phyloP scores from a whole-genome alignment of 2,888 invertebrate genomes.

The Monochamus alternatus region DNA sequence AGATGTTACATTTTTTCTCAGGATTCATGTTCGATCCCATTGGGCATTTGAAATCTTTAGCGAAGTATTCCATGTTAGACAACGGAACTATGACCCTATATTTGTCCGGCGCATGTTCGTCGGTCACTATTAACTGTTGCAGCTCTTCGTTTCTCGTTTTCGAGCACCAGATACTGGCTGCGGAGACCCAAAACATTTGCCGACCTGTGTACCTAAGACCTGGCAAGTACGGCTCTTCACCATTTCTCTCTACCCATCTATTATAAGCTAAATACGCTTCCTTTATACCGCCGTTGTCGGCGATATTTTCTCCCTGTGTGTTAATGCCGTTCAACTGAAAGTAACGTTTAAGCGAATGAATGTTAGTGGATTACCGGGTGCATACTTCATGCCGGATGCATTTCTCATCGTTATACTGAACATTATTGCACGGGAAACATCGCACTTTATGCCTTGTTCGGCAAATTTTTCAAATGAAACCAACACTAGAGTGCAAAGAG shows the following conservation, averaged over 20 bases:
- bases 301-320: slow-evolving; percentile 95
- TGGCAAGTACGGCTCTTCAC: slow-evolving; percentile 64
- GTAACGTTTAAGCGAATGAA: slow-evolving; percentile 51
- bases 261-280: slow-evolving; percentile 79
- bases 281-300: slow-evolving; percentile 95
- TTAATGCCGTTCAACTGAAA: slow-evolving; percentile 89
- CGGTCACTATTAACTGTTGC: slow-evolving; percentile 65
- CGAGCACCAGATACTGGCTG: slow-evolving; percentile 77
- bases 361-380: slow-evolving; percentile 50
- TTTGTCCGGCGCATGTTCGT: slow-evolving; percentile 71
- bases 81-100: slow-evolving; percentile 77
- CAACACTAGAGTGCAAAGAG: too few species aligned
- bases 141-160: slow-evolving; percentile 67
- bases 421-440: slow-evolving; percentile 2
- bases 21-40: slow-evolving; percentile 77
- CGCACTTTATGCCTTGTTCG: neutral
- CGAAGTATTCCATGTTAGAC: slow-evolving; percentile 76
- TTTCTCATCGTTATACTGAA: slow-evolving; percentile 30
- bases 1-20: slow-evolving; percentile 75
- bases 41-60: slow-evolving; percentile 77
- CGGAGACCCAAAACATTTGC: slow-evolving; percentile 76
- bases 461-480: too few species aligned
- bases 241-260: slow-evolving; percentile 65
- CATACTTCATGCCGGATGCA: slow-evolving; percentile 45
- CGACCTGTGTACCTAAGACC: slow-evolving; percentile 67